Conservation (phyloP, 2,888 invertebrate genomes). For the Dryomyza anilis region DNA sequence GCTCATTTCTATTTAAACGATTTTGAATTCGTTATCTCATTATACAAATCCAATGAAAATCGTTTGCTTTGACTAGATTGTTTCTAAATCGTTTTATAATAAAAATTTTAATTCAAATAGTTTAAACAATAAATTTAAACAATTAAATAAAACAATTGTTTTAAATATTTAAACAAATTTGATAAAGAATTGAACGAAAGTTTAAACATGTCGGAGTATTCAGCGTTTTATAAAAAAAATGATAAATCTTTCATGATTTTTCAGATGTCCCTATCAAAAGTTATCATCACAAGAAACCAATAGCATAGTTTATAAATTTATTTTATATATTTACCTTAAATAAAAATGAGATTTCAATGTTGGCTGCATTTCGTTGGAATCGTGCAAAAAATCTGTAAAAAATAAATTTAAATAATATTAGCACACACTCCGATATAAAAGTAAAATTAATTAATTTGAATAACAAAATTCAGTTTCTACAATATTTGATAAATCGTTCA, state of each 20-base stretch:
- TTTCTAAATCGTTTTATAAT: no score
- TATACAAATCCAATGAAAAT: no score
- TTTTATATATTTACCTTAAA: neutral
- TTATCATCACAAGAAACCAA: constrained; percentile 27
- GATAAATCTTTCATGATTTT: constrained; percentile 32
- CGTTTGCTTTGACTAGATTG: no score
- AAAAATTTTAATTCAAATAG: no score
- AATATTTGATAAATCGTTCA: constrained; percentile 36
- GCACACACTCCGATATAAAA: neutral
- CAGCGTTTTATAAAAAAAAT: constrained; percentile 15
- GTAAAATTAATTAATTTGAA: neutral
- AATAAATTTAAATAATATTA: no score
- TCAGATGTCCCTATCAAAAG: constrained; percentile 37
- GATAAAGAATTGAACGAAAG: neutral
- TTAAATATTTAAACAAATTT: no score
- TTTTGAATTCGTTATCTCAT: no score
- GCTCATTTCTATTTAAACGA: no score
- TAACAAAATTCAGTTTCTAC: neutral
- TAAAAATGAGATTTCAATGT: neutral
- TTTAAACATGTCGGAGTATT: no score
- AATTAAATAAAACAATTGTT: no score
- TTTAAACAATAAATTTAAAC: no score
- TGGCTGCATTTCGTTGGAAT: neutral
- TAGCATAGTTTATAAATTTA: neutral
- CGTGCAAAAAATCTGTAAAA: neutral